Base-by-base conservation (phyloP, 2,888 invertebrate genomes). In the Harpagoxenus sublaevis region DNA sequence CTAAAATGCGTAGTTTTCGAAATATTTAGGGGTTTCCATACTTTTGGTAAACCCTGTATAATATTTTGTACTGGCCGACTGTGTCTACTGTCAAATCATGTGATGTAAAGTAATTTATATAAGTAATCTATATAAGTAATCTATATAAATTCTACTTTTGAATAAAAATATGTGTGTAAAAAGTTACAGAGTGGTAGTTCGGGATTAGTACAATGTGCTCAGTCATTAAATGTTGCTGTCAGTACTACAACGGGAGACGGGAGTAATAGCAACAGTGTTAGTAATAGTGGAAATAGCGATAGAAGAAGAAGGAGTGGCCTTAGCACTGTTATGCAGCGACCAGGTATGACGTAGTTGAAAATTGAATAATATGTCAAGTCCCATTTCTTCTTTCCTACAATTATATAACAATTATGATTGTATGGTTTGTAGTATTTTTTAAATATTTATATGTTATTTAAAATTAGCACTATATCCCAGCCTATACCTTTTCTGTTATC, bases 291-390 rank as follows among this genome's bases (percentile, higher is more conserved):
- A 48, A 93, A 94, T 65, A 96, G 96, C 85, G 96, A 97, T 89
- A 96, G 98, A 89, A 97, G 97, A 63, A 96, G 98, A 89, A 96
- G 98, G 83, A 97, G 98, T 6, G 98, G 98, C 89, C 96, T 98
- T 15, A 96, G 97, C 48, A 98, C 98, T 0, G 98, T 98, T 42
- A 98, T 98, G 92, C 98, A 98, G 94, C 95, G 98, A 87, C 98
- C 98, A 95, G 98, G 98, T 98, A 95, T 95, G 95, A 66, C 31
- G 23, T 66, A 70, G 53, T 60, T 63, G 2, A 63, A 28, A 31
- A 39, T 62, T 85, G 23, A 68, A 45, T 82, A 83, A 55, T 83
- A 45, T 70, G 15, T 23, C 48, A 9, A 48, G n/a, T 73, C 12
- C 3, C 39, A 5, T 45, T 48, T 62, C 63, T 78, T 28, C 45